Evolutionary conservation across 2,797 vertebrate species (phyloP), one percentile per base, ranked within the genome.

Genomic region (Channallabes apus): DNA sequence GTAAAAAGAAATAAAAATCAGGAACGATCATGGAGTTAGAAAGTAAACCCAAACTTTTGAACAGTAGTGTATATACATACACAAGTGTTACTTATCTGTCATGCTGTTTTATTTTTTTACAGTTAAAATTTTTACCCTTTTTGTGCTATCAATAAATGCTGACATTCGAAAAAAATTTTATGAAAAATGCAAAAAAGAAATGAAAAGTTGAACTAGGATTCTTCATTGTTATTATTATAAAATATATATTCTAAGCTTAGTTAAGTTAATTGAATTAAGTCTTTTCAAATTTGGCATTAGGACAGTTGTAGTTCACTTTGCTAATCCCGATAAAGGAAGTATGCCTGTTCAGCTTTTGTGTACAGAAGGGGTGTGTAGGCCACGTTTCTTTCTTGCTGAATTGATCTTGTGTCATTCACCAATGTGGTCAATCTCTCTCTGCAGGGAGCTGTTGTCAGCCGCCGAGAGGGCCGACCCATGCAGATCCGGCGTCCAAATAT

Each of bases 371-470:
- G 89, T 71, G 86, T 84, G 72, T 58, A 69, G 38, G 8, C 18
- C 64, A 71, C 20, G 38, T 85, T 84, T 72, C 15, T 54, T 59
- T 38, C 69, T 65, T 46, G 24, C 12, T 73, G 24, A 68, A 29
- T 54, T 84, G 59, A 67, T 62, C 80, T 72, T 68, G 1, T 32
- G 46, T 82, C 68, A 22, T 18, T 79, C 27, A 38, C 24, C 84
- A 20, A 54, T n/a, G 22, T 27, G 46, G 27, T 8, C 32, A 27
- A 67, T 59, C 24, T 71, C 11, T 71, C 91, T 84, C 88, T 86
- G 90, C 91, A 87, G 91, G 92, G 90, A 86, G 80, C 86, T 83
- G 76, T 72, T 51, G 11, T 32, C 85, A 64, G 29, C 62, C 35
- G 77, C 61, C 46, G 73, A 62, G 67, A 82, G 86, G 83, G 58